Evolutionary conservation across 2,888 invertebrate species (phyloP).

Genomic region (Cosmopolites sordidus): DNA sequence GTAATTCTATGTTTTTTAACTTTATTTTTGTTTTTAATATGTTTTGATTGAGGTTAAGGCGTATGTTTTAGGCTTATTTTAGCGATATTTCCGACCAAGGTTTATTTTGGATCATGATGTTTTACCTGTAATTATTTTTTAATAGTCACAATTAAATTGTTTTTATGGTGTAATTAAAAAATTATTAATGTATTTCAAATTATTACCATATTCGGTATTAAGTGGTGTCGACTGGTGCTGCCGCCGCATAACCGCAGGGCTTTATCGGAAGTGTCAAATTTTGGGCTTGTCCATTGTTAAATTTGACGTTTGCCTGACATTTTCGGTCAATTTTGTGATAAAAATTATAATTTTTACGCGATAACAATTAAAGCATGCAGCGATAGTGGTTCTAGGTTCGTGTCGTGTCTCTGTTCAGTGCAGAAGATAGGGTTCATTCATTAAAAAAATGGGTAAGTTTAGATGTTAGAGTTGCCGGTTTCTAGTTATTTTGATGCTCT

Average conservation of each 20-base stretch:
- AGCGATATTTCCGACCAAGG: no score
- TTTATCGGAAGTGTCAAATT: conserved; percentile 18
- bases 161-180: no score
- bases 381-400: conserved; percentile 28
- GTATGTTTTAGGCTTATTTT: no score
- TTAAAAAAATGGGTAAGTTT: conserved; percentile 40
- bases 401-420: conserved; percentile 16
- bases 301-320: conserved; percentile 34
- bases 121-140: no score
- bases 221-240: no score
- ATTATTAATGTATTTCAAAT: no score
- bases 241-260: background rate
- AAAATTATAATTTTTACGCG: conserved; percentile 31
- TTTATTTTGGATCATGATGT: no score
- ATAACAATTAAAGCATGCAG: conserved; percentile 32
- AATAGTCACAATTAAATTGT: no score
- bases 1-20: no score
- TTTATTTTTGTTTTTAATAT: no score
- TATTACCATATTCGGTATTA: no score
- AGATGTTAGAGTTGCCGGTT: conserved; percentile 11
- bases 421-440: conserved; percentile 28
- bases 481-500: conserved; percentile 32
- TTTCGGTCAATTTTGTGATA: conserved; percentile 36
- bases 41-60: no score
- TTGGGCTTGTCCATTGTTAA: conserved; percentile 44